phyloP scores from a whole-genome alignment of 2,113 vertebrate species.

The Etheostoma cragini region DNA sequence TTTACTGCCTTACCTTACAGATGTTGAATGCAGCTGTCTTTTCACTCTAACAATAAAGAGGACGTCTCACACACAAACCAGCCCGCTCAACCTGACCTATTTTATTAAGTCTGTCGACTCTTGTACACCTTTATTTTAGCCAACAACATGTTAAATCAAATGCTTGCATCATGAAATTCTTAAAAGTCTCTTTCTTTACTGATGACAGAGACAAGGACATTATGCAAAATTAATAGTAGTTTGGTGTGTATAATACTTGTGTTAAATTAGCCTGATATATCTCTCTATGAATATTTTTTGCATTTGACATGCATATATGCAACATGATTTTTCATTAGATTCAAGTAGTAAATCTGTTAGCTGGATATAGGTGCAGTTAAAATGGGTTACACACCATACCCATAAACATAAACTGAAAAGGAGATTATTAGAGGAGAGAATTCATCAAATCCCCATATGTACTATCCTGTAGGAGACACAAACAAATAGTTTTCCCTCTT shows the following conservation, averaged over 20 bases:
- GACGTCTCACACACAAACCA: conserved; percentile 25
- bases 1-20: conserved; percentile 49
- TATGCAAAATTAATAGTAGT: not conserved
- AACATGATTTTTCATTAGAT: not conserved
- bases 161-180: conserved; percentile 24
- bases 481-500: not conserved
- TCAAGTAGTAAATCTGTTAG: not conserved
- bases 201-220: not conserved
- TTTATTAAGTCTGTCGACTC: conserved; percentile 50
- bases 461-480: not conserved
- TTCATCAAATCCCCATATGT: not conserved
- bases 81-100: conserved; percentile 42
- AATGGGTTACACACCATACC: not conserved
- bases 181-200: not conserved
- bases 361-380: not conserved
- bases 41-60: conserved; percentile 57
- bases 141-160: conserved; percentile 11
- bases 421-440: conserved; percentile 1
- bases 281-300: not conserved
- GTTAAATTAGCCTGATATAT: not conserved
- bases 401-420: not conserved
- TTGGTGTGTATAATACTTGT: not conserved
- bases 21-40: conserved; percentile 45
- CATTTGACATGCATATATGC: conserved; percentile 2
- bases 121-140: conserved; percentile 31